Percentiles rank a stretch among this genome's conserved stretches.
Evolutionary conservation across 1,140 invertebrate species (phyloP).

Genomic region (Zaprionus ornatus): DNA sequence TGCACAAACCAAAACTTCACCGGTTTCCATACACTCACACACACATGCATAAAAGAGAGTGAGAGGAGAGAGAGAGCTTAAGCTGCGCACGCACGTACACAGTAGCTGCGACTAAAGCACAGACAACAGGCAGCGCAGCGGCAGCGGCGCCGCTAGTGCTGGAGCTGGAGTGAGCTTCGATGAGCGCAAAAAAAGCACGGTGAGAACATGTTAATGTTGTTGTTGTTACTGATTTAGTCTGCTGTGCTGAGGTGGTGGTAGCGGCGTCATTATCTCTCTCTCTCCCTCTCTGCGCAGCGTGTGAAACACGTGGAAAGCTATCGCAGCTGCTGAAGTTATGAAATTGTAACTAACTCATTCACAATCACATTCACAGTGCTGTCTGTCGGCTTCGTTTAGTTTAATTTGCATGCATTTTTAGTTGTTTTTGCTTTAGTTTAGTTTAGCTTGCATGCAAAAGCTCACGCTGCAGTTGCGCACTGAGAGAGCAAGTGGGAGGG

Average conservation of each 20-base stretch:
- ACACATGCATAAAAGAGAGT: not conserved
- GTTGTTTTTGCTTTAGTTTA: not conserved
- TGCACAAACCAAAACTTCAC: constrained; percentile 42
- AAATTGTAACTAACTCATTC: constrained; percentile 21
- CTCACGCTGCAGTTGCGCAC: constrained; percentile 2
- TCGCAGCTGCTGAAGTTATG: constrained; percentile 16
- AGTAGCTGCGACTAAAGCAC: constrained; percentile 1
- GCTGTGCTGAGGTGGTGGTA: not conserved
- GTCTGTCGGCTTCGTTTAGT: not conserved
- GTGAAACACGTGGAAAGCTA: constrained; percentile 39
- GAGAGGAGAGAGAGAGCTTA: constrained; percentile 9
- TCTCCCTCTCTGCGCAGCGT: not conserved
- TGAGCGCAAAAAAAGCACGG: constrained; percentile 30
- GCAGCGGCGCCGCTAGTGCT: not conserved
- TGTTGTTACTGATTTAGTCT: not conserved
- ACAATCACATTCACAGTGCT: not conserved
- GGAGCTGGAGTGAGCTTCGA: constrained; percentile 41
- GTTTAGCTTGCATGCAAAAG: not conserved
- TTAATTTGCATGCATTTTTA: constrained; percentile 4
- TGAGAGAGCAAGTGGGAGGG: constrained; percentile 3
- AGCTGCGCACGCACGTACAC: constrained; percentile 9
- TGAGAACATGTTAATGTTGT: not conserved
- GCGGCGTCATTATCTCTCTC: constrained; percentile 8
- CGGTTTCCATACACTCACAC: constrained; percentile 34
- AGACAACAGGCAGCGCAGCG: not conserved